A percentile compares a stretch with the other conserved stretches of the same genome.
phyloP scores from a whole-genome alignment of 2,113 vertebrate species.

The Heliornis fulica region DNA sequence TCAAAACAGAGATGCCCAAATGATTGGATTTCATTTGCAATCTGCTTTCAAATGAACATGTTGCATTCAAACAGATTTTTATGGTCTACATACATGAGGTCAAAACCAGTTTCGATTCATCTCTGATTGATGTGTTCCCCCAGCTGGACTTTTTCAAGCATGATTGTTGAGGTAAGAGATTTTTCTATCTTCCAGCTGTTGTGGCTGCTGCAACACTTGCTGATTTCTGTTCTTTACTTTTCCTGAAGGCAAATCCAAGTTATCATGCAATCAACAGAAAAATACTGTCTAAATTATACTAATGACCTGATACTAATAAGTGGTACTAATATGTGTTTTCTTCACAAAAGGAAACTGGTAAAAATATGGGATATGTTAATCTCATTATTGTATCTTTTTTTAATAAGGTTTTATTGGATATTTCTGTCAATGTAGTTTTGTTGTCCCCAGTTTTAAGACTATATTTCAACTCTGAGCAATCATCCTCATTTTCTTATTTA shows the following conservation, averaged over 20 bases:
- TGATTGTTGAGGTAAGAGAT: background rate
- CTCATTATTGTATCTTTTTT: background rate
- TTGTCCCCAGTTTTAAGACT: background rate
- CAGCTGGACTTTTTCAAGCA: background rate
- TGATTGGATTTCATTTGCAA: background rate
- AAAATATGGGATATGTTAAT: fast-evolving
- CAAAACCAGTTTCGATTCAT: background rate
- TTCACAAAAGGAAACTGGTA: background rate
- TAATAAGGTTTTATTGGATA: background rate
- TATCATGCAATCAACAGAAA: background rate
- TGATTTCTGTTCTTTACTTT: background rate
- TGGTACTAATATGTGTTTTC: background rate
- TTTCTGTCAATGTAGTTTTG: background rate
- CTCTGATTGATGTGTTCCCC: background rate
- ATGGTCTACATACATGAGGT: background rate
- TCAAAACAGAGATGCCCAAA: background rate
- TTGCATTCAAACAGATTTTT: background rate
- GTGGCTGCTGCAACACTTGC: background rate
- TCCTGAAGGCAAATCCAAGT: background rate
- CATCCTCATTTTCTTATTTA: background rate
- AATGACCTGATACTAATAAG: background rate
- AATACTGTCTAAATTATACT: background rate
- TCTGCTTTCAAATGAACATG: background rate
- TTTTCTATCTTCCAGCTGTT: background rate
- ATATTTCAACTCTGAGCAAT: background rate